Percentiles rank a stretch among this genome's conserved stretches.
These are phyloP conservation scores for Osmoderma eremita DNA, from an alignment of 2,888 invertebrate species.

Conservation along the genomic window DNA sequence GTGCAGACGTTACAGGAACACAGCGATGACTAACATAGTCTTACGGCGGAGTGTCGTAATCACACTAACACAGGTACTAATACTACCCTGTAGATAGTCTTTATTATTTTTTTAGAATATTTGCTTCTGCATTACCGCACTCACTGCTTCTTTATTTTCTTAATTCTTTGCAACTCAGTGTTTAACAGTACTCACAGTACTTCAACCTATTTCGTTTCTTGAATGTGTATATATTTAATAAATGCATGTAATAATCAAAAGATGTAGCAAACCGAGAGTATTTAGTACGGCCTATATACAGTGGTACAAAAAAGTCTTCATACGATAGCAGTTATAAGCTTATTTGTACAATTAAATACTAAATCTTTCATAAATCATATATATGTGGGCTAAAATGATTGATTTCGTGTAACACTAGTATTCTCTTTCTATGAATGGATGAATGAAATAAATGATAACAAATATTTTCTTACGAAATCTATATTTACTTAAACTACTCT, in stretches of 20 bases:
- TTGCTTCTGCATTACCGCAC: slow-evolving; percentile 24
- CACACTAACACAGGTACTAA: slow-evolving; percentile 62
- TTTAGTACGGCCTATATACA: too few relatives aligned
- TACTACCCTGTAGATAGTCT: slow-evolving; percentile 47
- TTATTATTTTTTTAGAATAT: slow-evolving; percentile 30
- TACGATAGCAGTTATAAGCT: too few relatives aligned
- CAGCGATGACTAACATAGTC: slow-evolving; percentile 74
- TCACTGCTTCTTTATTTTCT: slow-evolving; percentile 27
- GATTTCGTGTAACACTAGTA: too few relatives aligned
- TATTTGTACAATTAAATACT: too few relatives aligned
- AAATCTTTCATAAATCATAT: too few relatives aligned
- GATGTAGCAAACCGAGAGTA: slow-evolving; percentile 1
- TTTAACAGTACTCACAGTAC: slow-evolving; percentile 17
- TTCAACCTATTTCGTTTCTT: not conserved
- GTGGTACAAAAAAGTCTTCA: too few relatives aligned
- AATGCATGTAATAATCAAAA: slow-evolving; percentile 8
- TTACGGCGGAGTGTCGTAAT: slow-evolving; percentile 67
- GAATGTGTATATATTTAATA: not conserved
- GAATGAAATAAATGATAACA: too few relatives aligned
- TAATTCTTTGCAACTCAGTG: slow-evolving; percentile 14
- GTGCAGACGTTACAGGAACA: slow-evolving; percentile 70
- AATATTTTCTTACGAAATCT: too few relatives aligned
- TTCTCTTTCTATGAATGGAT: too few relatives aligned
- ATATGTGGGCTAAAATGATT: too few relatives aligned
- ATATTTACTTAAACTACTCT: too few relatives aligned